Percentiles rank a stretch among this genome's conserved stretches.
Evolutionary conservation across 2,888 invertebrate species (phyloP).

Genomic region (Leptinotarsa peninsularis): DNA sequence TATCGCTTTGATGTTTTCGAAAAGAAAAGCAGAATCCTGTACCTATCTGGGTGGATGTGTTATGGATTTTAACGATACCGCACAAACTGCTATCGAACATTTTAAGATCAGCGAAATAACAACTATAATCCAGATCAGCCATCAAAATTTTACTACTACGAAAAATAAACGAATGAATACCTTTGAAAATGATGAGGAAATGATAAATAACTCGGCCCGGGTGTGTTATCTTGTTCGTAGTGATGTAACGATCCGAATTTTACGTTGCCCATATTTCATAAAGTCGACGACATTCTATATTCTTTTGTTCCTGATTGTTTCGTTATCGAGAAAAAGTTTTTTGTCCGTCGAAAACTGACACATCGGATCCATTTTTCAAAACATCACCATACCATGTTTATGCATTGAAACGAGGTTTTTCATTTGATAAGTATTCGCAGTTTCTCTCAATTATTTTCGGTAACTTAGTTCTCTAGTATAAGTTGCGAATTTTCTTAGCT

Average conservation of each 20-base stretch:
- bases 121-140: constrained; percentile 6
- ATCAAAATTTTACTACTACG: constrained; percentile 14
- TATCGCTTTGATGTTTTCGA: not conserved
- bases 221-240: not conserved
- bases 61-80: not conserved
- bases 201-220: not conserved
- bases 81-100: not conserved
- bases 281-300: not conserved
- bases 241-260: too few relatives aligned
- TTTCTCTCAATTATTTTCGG: too few relatives aligned
- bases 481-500: too few relatives aligned
- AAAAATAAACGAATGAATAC: constrained; percentile 7
- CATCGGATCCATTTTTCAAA: too few relatives aligned
- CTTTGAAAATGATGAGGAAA: not conserved
- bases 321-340: too few relatives aligned
- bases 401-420: too few relatives aligned
- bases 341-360: too few relatives aligned
- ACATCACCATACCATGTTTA: too few relatives aligned
- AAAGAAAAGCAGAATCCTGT: not conserved
- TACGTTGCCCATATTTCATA: not conserved
- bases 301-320: too few relatives aligned
- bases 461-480: too few relatives aligned
- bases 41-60: constrained; percentile 3
- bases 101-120: constrained; percentile 10
- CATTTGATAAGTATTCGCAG: too few relatives aligned